Evolutionary conservation across 2,888 invertebrate genomes (phyloP).

Genomic region (Pristionchus exspectatus): DNA sequence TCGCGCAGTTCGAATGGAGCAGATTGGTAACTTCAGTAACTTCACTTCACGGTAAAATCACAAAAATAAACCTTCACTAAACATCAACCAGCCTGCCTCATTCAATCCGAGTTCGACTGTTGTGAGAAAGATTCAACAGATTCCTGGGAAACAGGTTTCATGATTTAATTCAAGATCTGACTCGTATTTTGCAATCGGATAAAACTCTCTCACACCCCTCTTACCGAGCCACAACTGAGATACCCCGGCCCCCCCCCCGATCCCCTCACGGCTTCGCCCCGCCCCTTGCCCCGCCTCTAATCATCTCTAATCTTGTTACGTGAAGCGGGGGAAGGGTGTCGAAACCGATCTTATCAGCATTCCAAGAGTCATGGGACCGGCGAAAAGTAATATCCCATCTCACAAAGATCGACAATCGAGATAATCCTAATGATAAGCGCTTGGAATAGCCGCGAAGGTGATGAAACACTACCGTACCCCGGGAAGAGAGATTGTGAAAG

Average conservation of each 20-base stretch:
- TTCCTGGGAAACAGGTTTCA: too few species aligned
- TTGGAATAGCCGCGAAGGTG: neutral
- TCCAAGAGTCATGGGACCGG: neutral
- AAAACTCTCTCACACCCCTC: too few species aligned
- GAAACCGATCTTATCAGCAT: neutral
- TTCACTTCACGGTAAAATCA: too few species aligned
- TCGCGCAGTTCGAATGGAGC: neutral
- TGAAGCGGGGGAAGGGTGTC: neutral
- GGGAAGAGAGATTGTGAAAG: neutral
- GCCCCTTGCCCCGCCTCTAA: neutral
- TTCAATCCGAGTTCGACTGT: too few species aligned
- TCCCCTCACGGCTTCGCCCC: neutral
- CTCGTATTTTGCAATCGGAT: too few species aligned
- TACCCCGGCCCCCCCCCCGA: neutral
- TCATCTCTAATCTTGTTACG: neutral
- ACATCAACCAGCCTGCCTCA: too few species aligned
- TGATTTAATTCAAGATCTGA: too few species aligned
- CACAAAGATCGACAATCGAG: neutral
- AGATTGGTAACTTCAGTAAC: neutral
- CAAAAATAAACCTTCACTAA: too few species aligned
- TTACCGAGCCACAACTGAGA: neutral
- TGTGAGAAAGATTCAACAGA: too few species aligned
- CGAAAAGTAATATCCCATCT: neutral
- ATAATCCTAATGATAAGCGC: neutral
- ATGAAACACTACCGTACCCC: conserved; percentile 15